Evolutionary conservation across 2,888 invertebrate genomes (phyloP).

Genomic region (Phytoseiulus persimilis): DNA sequence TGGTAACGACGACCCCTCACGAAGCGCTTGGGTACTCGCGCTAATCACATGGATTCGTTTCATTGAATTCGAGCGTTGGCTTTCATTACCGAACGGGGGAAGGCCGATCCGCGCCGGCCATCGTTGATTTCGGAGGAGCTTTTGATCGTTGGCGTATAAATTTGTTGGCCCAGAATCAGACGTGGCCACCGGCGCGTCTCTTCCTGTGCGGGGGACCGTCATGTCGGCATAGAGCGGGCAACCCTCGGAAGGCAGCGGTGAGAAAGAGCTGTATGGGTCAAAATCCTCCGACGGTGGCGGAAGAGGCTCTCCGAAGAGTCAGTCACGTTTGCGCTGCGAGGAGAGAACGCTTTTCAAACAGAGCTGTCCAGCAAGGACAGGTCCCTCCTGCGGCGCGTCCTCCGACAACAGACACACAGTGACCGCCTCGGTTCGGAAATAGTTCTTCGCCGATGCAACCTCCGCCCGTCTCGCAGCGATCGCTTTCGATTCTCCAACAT

Average conservation of each 20-base stretch:
- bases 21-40: not conserved
- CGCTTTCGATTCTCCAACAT: too few relatives aligned
- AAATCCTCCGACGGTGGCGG: not conserved
- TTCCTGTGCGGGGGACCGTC: not conserved
- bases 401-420: too few relatives aligned
- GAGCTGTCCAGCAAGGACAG: not conserved
- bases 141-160: not conserved
- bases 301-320: not conserved
- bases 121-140: not conserved
- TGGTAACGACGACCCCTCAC: too few relatives aligned
- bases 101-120: not conserved
- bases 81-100: not conserved
- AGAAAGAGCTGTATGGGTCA: not conserved
- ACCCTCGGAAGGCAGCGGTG: not conserved
- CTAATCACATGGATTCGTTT: not conserved
- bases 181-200: not conserved
- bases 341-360: not conserved
- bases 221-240: not conserved
- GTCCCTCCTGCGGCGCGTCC: too few relatives aligned
- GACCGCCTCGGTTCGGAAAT: too few relatives aligned
- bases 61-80: not conserved
- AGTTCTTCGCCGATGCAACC: too few relatives aligned
- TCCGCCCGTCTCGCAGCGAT: too few relatives aligned
- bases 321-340: not conserved
- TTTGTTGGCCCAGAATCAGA: not conserved